Conservation (phyloP, 2,888 invertebrate genomes). For the Meiosimyza decipiens region DNA sequence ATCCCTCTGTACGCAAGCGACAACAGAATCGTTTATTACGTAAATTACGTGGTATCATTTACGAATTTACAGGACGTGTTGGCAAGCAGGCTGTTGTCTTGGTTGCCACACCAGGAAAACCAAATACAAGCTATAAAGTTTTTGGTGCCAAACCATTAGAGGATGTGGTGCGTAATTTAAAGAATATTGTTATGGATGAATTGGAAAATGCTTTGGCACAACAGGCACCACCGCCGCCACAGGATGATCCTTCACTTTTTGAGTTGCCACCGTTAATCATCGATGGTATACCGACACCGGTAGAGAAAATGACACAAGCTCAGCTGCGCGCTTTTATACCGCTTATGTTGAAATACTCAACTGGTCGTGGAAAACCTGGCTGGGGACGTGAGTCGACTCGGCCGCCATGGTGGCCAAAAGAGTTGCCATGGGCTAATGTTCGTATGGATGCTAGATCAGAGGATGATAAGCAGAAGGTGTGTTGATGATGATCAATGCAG, state of each 20-base stretch:
- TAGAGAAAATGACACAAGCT: constrained; percentile 99
- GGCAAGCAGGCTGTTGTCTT: constrained; percentile 97
- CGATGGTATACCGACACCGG: constrained; percentile 97
- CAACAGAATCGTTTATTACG: constrained; percentile 93
- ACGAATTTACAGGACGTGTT: constrained; percentile 96
- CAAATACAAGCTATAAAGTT: constrained; percentile 95
- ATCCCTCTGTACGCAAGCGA: constrained; percentile 94
- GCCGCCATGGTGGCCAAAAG: constrained; percentile 98
- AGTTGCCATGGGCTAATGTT: constrained; percentile 98
- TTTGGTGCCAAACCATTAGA: constrained; percentile 97
- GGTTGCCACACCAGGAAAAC: constrained; percentile 96
- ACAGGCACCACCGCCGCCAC: constrained; percentile 84
- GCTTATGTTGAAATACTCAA: constrained; percentile 97
- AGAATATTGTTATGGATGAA: constrained; percentile 94
- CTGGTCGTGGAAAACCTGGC: constrained; percentile 95
- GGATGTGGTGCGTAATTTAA: constrained; percentile 92
- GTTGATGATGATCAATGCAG: neutral
- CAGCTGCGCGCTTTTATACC: constrained; percentile 97
- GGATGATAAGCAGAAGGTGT: constrained; percentile 95
- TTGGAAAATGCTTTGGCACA: constrained; percentile 92
- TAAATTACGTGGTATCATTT: constrained; percentile 91
- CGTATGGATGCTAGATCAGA: constrained; percentile 96
- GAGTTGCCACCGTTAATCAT: constrained; percentile 96
- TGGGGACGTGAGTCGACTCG: constrained; percentile 97
- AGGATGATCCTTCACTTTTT: constrained; percentile 91